Base-by-base conservation (phyloP, 2,888 invertebrate species). In the Rotaria macrura region DNA sequence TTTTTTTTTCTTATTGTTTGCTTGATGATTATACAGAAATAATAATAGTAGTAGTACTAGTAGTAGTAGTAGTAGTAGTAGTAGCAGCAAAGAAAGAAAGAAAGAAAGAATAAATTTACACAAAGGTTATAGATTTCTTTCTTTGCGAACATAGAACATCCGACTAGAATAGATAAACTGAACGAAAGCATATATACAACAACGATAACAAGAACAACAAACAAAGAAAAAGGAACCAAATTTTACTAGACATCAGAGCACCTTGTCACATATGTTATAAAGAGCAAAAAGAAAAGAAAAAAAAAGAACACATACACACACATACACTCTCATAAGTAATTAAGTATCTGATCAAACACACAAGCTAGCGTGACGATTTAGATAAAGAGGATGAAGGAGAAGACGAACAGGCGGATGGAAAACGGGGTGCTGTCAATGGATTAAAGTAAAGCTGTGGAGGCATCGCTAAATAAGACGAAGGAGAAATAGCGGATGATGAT, bases 161-260 rank as follows among this genome's bases (percentile, higher is more conserved):
- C 79, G 79, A 79, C 79, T 79, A 79, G 79, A 79, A 79, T 79
- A 43, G 79, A 79, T 79, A 43, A 79, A 79, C 79, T 79, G 79
- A 79, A 43, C 79, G 23, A 43, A 79, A 40, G 79, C 25, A 43
- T 43, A 79, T 43, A 79, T 79, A 79, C 43, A 43, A 79, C 40
- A 65, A 65, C 65, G 34, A 65, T 65, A 65, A 65, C 65, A 65
- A 34, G 20, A 65, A 65, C 29, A 20, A 65, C 34, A 65, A 65
- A 34, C 29, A 29, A 29, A 57, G 29, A 54, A 54, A 54, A 29
- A 57, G 55, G 55, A 65, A 65, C 65, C 65, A 65, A 65, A 20
- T 65, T 65, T 65, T 65, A 65, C 65, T 65, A 65, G 65, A 34
- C 65, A 65, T 65, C 65, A 65, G 65, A 65, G 65, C 65, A 65